Base-by-base conservation (phyloP, 2,888 invertebrate species). In the Brachypalpus laphriformis region DNA sequence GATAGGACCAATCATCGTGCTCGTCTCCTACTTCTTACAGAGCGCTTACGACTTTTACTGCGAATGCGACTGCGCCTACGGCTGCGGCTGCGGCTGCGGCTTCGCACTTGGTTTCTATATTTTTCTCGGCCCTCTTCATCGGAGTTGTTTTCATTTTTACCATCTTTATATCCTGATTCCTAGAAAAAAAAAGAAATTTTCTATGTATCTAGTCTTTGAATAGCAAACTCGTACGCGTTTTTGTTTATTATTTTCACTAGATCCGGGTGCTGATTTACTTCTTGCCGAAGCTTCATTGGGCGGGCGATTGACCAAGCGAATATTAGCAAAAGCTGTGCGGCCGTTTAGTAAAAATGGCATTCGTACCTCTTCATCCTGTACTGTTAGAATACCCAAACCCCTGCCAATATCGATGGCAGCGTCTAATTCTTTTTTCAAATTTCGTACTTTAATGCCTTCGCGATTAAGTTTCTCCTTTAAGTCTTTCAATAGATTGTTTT, bases 391-490 rank as follows among this genome's bases (percentile, higher is more conserved):
- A 0, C 70, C 70, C 20, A 71, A n/a, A 3, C 22, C 31, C 22
- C n/a, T 47, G 25, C 47, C 57, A 14, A 47, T 22, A 0, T 59
- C 57, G 11, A 71, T 20, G 22, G 70, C 22, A 9, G 40, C 14
- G 22, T 71, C 28, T 5, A 71, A 18, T 22, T 71, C 22, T 11
- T 47, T 47, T n/a, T 47, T 47, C 1, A 71, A 34, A 22, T 59
- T 47, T 0, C 14, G 8, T 3, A 57, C 22, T 9, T 5, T 4
- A n/a, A 47, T 14, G 3, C 70, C 57, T 14, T 59, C 45, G 0
- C n/a, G 1, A 1, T 22, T 34, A 0, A 71, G 42, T 7, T 45
- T 22, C 2, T 8, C 6, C 0, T 11, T 18, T 6, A 71, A 1
- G 14, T 71, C 31, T 25, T 22, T 31, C 3, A 71, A 8, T 0